Percentiles rank a stretch among this genome's conserved stretches.
Evolutionary conservation across 2,888 invertebrate genomes (phyloP).

Genomic region (Stramonita haemastoma): DNA sequence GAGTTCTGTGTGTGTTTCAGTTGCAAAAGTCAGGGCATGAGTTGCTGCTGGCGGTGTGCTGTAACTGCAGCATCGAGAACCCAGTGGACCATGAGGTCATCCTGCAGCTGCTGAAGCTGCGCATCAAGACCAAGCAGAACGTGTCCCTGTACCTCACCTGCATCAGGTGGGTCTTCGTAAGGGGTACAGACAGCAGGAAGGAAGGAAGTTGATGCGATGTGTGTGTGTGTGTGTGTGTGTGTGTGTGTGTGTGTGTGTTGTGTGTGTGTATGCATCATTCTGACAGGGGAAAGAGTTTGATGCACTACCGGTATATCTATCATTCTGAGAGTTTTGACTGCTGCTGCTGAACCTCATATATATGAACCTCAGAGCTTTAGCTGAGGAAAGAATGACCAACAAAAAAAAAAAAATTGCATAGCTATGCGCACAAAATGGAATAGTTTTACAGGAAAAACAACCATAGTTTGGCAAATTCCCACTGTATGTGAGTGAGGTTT

Average conservation of each 20-base stretch:
- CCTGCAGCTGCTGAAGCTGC: conserved; percentile 90
- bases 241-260: not conserved
- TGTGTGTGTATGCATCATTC: too few species aligned
- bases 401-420: too few species aligned
- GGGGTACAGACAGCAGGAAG: not conserved
- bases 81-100: conserved; percentile 87
- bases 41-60: conserved; percentile 91
- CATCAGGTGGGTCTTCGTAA: conserved; percentile 80
- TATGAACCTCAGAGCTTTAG: too few species aligned
- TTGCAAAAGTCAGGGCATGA: conserved; percentile 87
- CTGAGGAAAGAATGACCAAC: too few species aligned
- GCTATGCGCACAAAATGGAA: too few species aligned
- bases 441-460: too few species aligned
- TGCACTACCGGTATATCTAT: too few species aligned
- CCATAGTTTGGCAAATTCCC: too few species aligned
- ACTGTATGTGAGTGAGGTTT: too few species aligned
- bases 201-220: not conserved
- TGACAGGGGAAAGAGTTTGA: too few species aligned
- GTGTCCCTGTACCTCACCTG: conserved; percentile 92
- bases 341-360: too few species aligned
- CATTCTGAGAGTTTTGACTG: too few species aligned
- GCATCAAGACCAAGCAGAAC: conserved; percentile 94
- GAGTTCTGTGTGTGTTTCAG: not conserved
- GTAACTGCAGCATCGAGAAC: conserved; percentile 87
- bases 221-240: not conserved